phyloP scores from a whole-genome alignment of 2,888 invertebrate genomes.

The Crioceris asparagi region DNA sequence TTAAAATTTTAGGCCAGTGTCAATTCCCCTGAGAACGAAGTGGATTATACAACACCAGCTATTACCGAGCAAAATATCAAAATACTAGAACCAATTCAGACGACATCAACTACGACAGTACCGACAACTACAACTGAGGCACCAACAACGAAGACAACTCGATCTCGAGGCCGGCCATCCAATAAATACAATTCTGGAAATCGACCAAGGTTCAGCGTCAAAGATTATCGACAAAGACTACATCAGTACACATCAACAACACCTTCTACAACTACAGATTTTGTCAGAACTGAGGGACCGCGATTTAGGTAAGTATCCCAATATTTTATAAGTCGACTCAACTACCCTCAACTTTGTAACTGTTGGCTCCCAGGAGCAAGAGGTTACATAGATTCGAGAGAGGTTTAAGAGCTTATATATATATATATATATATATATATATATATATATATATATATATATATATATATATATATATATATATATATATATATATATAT shows the following conservation, averaged over 20 bases:
- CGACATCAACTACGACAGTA: slow-evolving; percentile 32
- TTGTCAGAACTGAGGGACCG: slow-evolving; percentile 13
- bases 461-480: too few relatives aligned
- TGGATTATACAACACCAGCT: slow-evolving; percentile 26
- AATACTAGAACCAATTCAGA: slow-evolving; percentile 16
- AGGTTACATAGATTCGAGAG: too few relatives aligned
- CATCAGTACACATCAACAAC: slow-evolving; percentile 44
- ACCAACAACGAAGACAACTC: slow-evolving; percentile 25
- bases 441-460: too few relatives aligned
- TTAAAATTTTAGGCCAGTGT: slow-evolving; percentile 17
- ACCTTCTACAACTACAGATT: slow-evolving; percentile 25
- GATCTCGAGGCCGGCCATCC: slow-evolving; percentile 35
- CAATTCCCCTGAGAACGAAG: slow-evolving; percentile 31
- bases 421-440: too few relatives aligned
- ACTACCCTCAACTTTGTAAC: too few relatives aligned
- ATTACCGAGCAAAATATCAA: slow-evolving; percentile 6
- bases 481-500: too few relatives aligned
- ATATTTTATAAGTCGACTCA: neutral
- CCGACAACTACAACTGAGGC: slow-evolving; percentile 31
- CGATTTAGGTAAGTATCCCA: slow-evolving; percentile 11
- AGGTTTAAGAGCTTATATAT: too few relatives aligned
- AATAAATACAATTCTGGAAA: slow-evolving; percentile 45
- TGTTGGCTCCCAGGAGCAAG: too few relatives aligned
- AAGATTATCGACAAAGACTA: slow-evolving; percentile 60
- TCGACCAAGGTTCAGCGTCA: slow-evolving; percentile 64